These are phyloP conservation scores for Apolygus lucorum DNA, from an alignment of 1,140 invertebrate genomes.

Conservation along the genomic window DNA sequence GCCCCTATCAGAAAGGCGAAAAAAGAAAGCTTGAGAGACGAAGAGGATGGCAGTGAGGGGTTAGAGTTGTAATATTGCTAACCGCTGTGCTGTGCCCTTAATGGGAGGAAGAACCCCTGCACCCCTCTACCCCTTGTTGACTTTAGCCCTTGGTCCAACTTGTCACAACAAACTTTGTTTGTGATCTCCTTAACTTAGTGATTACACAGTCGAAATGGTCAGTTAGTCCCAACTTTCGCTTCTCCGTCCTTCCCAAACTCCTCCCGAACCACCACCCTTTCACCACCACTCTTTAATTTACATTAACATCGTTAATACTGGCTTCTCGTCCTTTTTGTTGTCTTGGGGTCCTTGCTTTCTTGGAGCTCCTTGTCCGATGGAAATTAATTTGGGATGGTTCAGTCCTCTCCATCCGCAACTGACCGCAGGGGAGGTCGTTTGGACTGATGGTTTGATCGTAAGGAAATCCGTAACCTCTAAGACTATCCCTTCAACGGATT, in stretches of 20 bases:
- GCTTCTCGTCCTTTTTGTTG: neutral
- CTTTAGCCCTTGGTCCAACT: constrained; percentile 13
- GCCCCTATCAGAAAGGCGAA: too few relatives aligned
- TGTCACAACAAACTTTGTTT: constrained; percentile 22
- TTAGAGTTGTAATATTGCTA: constrained; percentile 3
- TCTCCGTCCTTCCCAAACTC: constrained; percentile 6
- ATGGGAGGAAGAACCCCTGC: neutral
- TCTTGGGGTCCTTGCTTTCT: neutral
- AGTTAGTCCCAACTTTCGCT: constrained; percentile 22
- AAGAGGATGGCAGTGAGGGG: neutral
- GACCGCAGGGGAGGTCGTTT: too few relatives aligned
- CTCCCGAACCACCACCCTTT: constrained; percentile 3
- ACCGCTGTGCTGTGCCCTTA: neutral
- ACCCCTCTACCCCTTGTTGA: neutral
- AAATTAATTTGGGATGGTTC: neutral
- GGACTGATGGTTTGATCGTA: too few relatives aligned
- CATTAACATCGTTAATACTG: constrained; percentile 23
- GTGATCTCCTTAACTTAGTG: constrained; percentile 23
- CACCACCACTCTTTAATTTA: constrained; percentile 15
- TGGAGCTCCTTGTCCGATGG: neutral
- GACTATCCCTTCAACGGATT: too few relatives aligned
- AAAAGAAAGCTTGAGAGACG: neutral
- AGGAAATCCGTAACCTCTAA: too few relatives aligned
- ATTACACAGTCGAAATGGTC: constrained; percentile 23
- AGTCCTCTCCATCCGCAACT: too few relatives aligned